A percentile compares a stretch with the other conserved stretches of the same genome.
phyloP scores from a whole-genome alignment of 2,113 vertebrate species.

The Triplophysa rosa region DNA sequence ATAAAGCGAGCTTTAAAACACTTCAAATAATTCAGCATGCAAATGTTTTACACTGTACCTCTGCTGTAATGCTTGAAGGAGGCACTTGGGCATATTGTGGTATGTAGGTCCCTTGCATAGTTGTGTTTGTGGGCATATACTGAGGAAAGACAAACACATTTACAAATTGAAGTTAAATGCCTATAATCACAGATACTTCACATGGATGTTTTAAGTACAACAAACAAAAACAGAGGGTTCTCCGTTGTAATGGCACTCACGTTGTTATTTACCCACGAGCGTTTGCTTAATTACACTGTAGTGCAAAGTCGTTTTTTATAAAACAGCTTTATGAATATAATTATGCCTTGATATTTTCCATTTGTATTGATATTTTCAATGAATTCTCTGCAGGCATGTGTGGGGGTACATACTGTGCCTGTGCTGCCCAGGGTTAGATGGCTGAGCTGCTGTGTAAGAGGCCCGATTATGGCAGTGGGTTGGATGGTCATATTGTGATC shows the following conservation, averaged over 20 bases:
- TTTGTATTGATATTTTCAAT: neutral
- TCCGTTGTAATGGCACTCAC: too few relatives aligned
- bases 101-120: conserved; percentile 88
- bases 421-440: conserved; percentile 85
- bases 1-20: conserved; percentile 12
- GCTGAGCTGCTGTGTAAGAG: conserved; percentile 85
- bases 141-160: conserved; percentile 53
- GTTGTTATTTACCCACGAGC: too few relatives aligned
- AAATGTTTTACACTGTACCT: conserved; percentile 71
- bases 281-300: too few relatives aligned
- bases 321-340: neutral
- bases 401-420: conserved; percentile 76
- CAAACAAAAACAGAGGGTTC: too few relatives aligned
- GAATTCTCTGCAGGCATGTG: neutral
- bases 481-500: conserved; percentile 89
- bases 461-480: conserved; percentile 85
- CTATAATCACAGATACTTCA: neutral
- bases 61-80: conserved; percentile 80
- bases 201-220: neutral
- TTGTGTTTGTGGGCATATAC: conserved; percentile 84
- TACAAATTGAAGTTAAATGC: neutral
- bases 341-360: neutral
- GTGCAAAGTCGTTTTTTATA: neutral
- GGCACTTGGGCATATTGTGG: conserved; percentile 87
- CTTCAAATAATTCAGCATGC: neutral